These are phyloP conservation scores for Okapia johnstoni DNA, from an alignment of 2,113 vertebrate genomes.

Conservation along the genomic window DNA sequence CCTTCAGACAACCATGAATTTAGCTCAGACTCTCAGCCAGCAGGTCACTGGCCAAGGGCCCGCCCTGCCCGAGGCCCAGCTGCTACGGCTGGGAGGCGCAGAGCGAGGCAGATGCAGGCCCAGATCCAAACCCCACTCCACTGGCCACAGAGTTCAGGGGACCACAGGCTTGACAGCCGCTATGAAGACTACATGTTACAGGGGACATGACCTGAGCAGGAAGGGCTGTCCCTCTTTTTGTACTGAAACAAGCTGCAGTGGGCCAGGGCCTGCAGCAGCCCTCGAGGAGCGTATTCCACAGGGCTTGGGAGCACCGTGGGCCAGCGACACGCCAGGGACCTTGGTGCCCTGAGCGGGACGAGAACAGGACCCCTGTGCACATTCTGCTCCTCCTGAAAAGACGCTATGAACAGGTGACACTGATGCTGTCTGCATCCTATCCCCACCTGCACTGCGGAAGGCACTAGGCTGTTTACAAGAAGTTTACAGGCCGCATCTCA, in stretches of 20 bases:
- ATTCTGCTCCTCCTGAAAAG: background rate
- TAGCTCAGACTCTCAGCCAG: conserved; percentile 11
- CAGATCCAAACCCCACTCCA: background rate
- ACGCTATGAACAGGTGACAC: background rate
- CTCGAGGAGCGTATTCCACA: background rate
- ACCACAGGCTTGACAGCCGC: background rate
- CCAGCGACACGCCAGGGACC: background rate
- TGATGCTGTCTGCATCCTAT: background rate
- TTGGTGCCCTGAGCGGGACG: background rate
- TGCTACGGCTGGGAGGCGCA: background rate
- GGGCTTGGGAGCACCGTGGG: background rate
- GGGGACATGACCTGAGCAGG: background rate
- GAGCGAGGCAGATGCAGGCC: background rate
- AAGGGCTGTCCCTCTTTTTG: background rate
- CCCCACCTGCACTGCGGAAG: fast-evolving
- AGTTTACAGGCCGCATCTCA: background rate
- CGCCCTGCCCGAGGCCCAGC: background rate
- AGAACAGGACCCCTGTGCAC: background rate
- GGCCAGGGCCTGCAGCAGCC: background rate
- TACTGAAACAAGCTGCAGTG: background rate
- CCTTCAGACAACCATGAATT: conserved; percentile 13
- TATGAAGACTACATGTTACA: background rate
- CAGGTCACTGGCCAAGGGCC: background rate
- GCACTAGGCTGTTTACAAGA: background rate
- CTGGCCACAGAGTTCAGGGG: background rate